Evolutionary conservation across 35 echinoderm and acorn worm genomes (phyloP).

Genomic region (Lytechinus variegatus): DNA sequence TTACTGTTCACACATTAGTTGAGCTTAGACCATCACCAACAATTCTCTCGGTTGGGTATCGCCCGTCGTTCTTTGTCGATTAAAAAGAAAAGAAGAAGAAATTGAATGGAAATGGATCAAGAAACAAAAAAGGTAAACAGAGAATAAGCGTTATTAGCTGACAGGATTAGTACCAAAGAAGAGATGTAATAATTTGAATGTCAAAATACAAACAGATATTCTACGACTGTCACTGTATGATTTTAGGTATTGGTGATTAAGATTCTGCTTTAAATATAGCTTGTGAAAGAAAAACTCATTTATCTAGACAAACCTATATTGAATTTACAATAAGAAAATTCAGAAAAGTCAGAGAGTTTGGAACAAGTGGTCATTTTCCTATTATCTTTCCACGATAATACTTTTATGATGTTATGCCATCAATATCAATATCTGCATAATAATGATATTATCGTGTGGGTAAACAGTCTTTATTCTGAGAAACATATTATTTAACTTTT

Average conservation of each 20-base stretch:
- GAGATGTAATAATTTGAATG: constrained; percentile 47
- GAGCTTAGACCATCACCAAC: background rate
- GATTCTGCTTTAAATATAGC: background rate
- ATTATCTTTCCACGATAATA: too few relatives aligned
- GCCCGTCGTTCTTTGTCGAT: background rate
- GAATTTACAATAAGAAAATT: too few relatives aligned
- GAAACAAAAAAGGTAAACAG: background rate
- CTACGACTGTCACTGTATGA: background rate
- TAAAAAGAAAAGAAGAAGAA: background rate
- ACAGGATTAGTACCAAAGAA: background rate
- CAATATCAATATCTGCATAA: too few relatives aligned
- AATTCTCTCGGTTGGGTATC: constrained; percentile 17
- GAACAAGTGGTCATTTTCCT: too few relatives aligned
- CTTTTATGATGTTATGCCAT: too few relatives aligned
- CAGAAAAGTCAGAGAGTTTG: too few relatives aligned
- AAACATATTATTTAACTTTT: too few relatives aligned
- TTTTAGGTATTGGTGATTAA: background rate
- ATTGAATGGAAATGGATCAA: background rate
- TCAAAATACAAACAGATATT: background rate
- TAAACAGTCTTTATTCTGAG: too few relatives aligned
- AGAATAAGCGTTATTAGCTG: background rate
- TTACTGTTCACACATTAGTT: constrained; percentile 48
- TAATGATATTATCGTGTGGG: too few relatives aligned
- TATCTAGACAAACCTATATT: too few relatives aligned
- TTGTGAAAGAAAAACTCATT: background rate